phyloP scores from a whole-genome alignment of 2,888 invertebrate species.

The Vannuccia rotundouncinata region DNA sequence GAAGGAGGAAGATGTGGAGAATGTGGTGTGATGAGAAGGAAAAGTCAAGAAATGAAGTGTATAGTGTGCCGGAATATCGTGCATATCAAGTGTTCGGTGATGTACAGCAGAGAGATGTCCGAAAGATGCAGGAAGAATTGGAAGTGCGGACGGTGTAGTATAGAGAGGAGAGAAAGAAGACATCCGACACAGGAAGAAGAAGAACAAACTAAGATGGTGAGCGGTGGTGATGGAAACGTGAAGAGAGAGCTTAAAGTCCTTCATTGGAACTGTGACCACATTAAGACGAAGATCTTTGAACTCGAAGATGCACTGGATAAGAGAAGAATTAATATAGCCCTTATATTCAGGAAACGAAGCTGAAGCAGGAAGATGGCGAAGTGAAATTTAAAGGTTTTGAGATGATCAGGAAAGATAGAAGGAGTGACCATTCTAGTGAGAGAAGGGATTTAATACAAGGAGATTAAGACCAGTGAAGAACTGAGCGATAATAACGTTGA shows the following conservation, averaged over 20 bases:
- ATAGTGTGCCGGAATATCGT: background rate
- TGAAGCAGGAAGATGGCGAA: background rate
- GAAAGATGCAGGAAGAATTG: background rate
- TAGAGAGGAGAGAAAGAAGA: background rate
- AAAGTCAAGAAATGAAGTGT: background rate
- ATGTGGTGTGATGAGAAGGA: background rate
- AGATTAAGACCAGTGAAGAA: background rate
- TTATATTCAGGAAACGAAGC: slow-evolving; percentile 10
- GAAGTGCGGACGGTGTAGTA: background rate
- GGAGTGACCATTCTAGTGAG: background rate
- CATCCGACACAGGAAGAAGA: background rate
- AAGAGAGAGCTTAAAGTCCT: background rate
- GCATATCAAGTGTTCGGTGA: background rate
- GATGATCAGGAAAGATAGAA: background rate
- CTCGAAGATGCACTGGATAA: background rate
- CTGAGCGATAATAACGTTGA: background rate
- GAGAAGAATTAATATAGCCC: background rate
- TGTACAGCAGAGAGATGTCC: background rate
- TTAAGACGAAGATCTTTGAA: background rate
- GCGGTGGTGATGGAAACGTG: background rate
- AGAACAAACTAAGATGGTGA: background rate
- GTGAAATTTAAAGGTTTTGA: background rate
- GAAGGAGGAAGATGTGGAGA: background rate
- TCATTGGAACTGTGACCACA: background rate
- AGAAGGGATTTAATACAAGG: background rate